Evolutionary conservation across 2,888 invertebrate species (phyloP), one percentile per base, ranked within the genome.

Genomic region (Lottia gigantea): DNA sequence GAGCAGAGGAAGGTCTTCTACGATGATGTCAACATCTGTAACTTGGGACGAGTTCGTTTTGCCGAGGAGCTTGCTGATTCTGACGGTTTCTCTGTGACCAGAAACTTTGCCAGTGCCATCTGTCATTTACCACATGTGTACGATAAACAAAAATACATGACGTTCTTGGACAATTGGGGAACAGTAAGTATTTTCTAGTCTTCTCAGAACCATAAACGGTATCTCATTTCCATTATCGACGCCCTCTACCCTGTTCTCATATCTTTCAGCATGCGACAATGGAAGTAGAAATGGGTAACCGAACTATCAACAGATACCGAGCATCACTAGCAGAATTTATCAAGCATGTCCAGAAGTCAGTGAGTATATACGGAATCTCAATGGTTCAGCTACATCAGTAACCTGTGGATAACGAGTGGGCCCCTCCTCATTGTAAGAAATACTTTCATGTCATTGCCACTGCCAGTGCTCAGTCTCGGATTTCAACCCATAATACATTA

Each of bases 161-260:
- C 40, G 11, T 75, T 75, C 31, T 46, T 75, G 47, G 75, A 75
- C 64, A 23, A 70, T n/a, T 75, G 75, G 75, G 75, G 75, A n/a
- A 75, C 75, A 40, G 75, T 75, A 16, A 62, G 73, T 72, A 47
- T 31, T 47, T 14, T 16, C 46, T 8, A 7, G 2, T 19, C 40
- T 31, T 31, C 31, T 31, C 31, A 31, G 31, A 31, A n/a, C 6
- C 31, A 31, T 31, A 4, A 31, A 31, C 31, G 31, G 2, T 6
- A 31, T 31, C 31, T 31, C 31, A 31, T 31, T 31, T 31, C 31
- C 31, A 31, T 31, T 6, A 31, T 31, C 3, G 6, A 31, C 31
- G 31, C 31, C 31, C n/a, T n/a, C n/a, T n/a, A n/a, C n/a, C n/a
- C n/a, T n/a, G n/a, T n/a, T n/a, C n/a, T n/a, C n/a, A n/a, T n/a